Evolutionary conservation across 2,888 invertebrate genomes (phyloP), one percentile per base, ranked within the genome.

Genomic region (Caenorhabditis zanzibari): DNA sequence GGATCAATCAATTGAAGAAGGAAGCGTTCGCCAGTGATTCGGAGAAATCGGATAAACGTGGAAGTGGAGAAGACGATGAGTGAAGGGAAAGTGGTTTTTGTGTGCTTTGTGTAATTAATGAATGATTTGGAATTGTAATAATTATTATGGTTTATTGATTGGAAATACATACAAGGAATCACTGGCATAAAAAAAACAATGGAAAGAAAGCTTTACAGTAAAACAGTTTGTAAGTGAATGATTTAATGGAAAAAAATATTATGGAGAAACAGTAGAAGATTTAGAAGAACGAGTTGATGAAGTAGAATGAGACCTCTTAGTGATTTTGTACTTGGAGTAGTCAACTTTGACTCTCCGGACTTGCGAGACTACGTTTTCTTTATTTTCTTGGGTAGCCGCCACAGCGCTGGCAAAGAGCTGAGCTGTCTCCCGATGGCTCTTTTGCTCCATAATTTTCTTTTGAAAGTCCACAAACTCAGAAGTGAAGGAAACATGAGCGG

Each of bases 1-100:
- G 85, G 85, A 58, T 81, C 7, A 79, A 79, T 14, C 77, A 75
- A 41, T 61, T 85, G 82, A 74, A 71, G 44, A 81, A 73, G 61
- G 73, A 81, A 66, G 56, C 32, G 58, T 52, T 52, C 19, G 81
- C 63, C 2, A 59, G 32, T 22, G 58, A 58, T 9, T 71, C 71
- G 58, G 64, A 64, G 28, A 35, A 32, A 35, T 63, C 74, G n/a
- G 71, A 71, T 2, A 71, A 71, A 28, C 41, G 44, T 12, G 58
- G 44, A 19, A 71, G 71, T 47, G 71, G 58, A 41, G 71, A 71
- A 19, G 71, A 71, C 14, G 69, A 64, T 24, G 63, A 63, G 22
- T 63, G 41, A 22, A 44, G 24, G 16, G 14, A 14, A n/a, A 26
- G 26, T 22, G 26, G 14, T 14, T 26, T 26, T 12, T 54, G 26